These are phyloP conservation scores for Colistium nudipinnis DNA, from an alignment of 2,113 vertebrate genomes.

Conservation along the genomic window DNA sequence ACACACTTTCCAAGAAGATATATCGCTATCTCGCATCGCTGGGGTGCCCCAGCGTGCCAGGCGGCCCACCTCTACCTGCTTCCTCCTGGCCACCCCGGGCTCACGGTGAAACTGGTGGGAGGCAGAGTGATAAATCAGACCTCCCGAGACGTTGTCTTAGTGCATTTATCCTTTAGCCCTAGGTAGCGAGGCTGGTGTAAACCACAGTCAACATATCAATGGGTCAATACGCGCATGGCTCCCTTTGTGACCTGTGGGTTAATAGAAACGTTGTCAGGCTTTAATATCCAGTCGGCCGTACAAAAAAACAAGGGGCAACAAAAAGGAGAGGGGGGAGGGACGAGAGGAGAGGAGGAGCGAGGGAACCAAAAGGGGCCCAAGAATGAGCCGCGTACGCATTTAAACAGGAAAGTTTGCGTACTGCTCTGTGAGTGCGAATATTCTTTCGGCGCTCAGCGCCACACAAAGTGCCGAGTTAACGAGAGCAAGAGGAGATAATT, in stretches of 20 bases:
- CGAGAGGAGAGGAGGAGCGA: slow-evolving; percentile 18
- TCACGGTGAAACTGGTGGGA: slow-evolving; percentile 27
- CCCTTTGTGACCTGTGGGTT: slow-evolving; percentile 66
- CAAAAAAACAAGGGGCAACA: not conserved
- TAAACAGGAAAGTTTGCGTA: not conserved
- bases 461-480: slow-evolving; percentile 17
- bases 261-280: slow-evolving; percentile 72
- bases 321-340: not conserved
- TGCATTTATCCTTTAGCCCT: slow-evolving; percentile 61
- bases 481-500: slow-evolving; percentile 25
- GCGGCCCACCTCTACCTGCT: slow-evolving; percentile 39
- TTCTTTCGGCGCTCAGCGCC: not conserved
- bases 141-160: slow-evolving; percentile 54
- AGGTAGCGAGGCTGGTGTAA: slow-evolving; percentile 59
- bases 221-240: slow-evolving; percentile 51
- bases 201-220: slow-evolving; percentile 66
- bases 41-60: not conserved
- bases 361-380: slow-evolving; percentile 6
- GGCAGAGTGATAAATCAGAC: slow-evolving; percentile 63
- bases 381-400: slow-evolving; percentile 30
- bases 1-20: slow-evolving; percentile 10
- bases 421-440: not conserved
- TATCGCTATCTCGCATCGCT: slow-evolving; percentile 5
- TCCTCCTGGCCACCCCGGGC: slow-evolving; percentile 29
- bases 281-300: slow-evolving; percentile 58